Evolutionary conservation across 1,140 invertebrate species (phyloP).

Genomic region (Drosophila bocqueti): DNA sequence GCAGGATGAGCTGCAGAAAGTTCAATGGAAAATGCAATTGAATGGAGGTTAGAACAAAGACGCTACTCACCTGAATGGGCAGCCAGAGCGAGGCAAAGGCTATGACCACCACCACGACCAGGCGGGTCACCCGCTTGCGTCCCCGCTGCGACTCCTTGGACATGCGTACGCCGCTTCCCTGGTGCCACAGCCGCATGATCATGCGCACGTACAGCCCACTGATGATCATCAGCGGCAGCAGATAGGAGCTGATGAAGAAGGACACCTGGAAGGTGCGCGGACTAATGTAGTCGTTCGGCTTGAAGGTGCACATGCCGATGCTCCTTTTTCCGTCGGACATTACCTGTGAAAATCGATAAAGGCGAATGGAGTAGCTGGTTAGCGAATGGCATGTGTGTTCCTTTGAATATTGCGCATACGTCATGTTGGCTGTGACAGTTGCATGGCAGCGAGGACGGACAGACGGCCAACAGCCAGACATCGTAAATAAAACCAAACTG

Average conservation of each 20-base stretch:
- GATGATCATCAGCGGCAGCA: slow-evolving; percentile 93
- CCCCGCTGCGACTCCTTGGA: slow-evolving; percentile 89
- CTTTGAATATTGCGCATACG: slow-evolving; percentile 55
- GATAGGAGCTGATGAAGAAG: slow-evolving; percentile 87
- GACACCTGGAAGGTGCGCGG: slow-evolving; percentile 65
- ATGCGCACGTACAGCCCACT: slow-evolving; percentile 96
- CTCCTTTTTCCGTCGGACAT: slow-evolving; percentile 44
- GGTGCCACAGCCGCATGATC: slow-evolving; percentile 94
- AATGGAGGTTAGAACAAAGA: too few relatives aligned
- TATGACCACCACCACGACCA: slow-evolving; percentile 97
- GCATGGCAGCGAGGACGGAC: slow-evolving; percentile 36
- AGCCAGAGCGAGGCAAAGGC: slow-evolving; percentile 98
- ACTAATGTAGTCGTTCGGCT: slow-evolving; percentile 34
- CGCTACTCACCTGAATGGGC: slow-evolving; percentile 92
- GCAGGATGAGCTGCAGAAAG: slow-evolving; percentile 90
- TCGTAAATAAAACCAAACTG: slow-evolving; percentile 58
- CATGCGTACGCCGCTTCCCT: slow-evolving; percentile 89
- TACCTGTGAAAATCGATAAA: slow-evolving; percentile 26
- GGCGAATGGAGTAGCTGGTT: background rate
- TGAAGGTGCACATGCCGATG: slow-evolving; percentile 53
- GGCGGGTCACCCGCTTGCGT: slow-evolving; percentile 95
- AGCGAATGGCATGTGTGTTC: slow-evolving; percentile 17
- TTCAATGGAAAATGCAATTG: slow-evolving; percentile 7
- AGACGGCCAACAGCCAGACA: slow-evolving; percentile 35
- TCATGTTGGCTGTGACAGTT: slow-evolving; percentile 57